phyloP scores from a whole-genome alignment of 30 jellyfish, hydroid and myxozoan species.

The Hydractinia echinata region DNA sequence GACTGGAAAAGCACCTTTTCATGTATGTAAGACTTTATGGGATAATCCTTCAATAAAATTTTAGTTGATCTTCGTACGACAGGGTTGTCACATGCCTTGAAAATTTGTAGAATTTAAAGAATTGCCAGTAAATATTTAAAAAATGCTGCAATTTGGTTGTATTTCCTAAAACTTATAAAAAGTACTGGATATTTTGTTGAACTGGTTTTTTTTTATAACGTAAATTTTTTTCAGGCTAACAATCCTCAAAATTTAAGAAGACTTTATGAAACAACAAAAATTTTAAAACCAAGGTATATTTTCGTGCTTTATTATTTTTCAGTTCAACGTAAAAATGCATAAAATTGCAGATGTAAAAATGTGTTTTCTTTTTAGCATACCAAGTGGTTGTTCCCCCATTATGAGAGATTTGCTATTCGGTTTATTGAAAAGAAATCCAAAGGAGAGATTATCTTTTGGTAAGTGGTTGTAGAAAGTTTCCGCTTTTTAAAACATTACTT shows the following conservation, averaged over 20 bases:
- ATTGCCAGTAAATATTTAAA: no score
- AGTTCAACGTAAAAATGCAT: not conserved
- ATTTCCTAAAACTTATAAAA: no score
- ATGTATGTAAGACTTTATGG: conserved; percentile 48
- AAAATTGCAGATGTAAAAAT: no score
- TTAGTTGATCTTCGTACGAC: no score
- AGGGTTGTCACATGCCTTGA: no score
- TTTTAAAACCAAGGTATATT: conserved; percentile 68
- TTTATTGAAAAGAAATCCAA: conserved; percentile 65
- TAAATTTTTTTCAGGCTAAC: conserved; percentile 53
- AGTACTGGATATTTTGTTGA: no score
- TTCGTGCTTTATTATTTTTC: not conserved
- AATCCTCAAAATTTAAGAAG: conserved; percentile 82
- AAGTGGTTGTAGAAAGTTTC: not conserved
- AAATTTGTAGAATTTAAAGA: no score
- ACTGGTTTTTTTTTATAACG: not conserved
- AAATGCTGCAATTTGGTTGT: no score
- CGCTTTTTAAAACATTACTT: no score
- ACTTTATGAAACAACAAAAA: conserved; percentile 64
- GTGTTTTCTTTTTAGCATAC: conserved; percentile 42
- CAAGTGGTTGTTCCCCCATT: conserved; percentile 75
- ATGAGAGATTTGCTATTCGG: conserved; percentile 67
- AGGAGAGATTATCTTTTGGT: conserved; percentile 78
- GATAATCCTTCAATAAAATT: not conserved
- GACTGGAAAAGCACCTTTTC: conserved; percentile 91